Evolutionary conservation across 2,113 vertebrate genomes (phyloP).

Genomic region (Syngnathus floridae): DNA sequence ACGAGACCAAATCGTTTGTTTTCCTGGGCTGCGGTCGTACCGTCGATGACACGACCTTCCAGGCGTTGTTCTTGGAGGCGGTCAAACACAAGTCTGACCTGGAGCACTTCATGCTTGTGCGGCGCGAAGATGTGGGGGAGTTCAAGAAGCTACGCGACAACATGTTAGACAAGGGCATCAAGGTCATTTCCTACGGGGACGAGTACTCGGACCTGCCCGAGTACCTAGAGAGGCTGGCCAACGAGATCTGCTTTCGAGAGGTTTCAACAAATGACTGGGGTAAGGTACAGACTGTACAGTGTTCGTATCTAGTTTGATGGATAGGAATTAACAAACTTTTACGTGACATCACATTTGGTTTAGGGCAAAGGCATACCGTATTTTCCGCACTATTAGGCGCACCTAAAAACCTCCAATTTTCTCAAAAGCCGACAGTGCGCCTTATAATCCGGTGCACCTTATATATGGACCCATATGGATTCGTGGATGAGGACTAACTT

Average conservation of each 20-base stretch:
- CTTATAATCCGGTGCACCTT: too few relatives aligned
- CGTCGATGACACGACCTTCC: conserved; percentile 95
- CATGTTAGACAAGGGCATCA: conserved; percentile 96
- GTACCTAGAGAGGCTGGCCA: conserved; percentile 84
- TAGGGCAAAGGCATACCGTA: background rate
- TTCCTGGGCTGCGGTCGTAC: conserved; percentile 94
- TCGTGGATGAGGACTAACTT: too few relatives aligned
- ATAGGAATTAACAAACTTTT: background rate
- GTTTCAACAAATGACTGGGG: conserved; percentile 60
- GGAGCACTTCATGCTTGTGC: conserved; percentile 95
- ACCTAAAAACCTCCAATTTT: too few relatives aligned
- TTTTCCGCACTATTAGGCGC: too few relatives aligned
- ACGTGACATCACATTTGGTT: background rate
- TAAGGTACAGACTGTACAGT: conserved; percentile 38
- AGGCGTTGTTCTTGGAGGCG: conserved; percentile 92
- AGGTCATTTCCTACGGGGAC: conserved; percentile 91
- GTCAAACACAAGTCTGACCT: conserved; percentile 93
- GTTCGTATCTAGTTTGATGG: conserved; percentile 1
- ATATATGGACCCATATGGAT: too few relatives aligned
- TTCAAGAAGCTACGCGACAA: conserved; percentile 94
- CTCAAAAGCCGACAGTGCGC: too few relatives aligned
- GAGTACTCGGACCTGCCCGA: conserved; percentile 86
- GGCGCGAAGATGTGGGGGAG: conserved; percentile 86
- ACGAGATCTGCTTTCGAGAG: conserved; percentile 79
- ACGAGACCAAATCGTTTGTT: conserved; percentile 92